phyloP scores from a whole-genome alignment of 2,113 vertebrate genomes.

The Poicephalus meyeri region DNA sequence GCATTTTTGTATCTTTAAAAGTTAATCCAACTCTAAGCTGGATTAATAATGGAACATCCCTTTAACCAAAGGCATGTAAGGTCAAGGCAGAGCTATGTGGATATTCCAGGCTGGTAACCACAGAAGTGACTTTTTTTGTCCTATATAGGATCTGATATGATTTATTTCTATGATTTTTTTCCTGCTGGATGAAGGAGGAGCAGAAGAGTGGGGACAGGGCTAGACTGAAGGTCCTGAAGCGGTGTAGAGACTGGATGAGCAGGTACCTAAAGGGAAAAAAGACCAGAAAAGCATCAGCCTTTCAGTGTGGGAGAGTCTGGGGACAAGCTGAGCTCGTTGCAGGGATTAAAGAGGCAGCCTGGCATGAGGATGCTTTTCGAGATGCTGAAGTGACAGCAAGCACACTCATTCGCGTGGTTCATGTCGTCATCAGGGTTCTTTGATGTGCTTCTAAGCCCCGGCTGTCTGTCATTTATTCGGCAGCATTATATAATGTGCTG shows the following conservation, averaged over 20 bases:
- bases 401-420: background rate
- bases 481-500: background rate
- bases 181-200: background rate
- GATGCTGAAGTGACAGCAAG: background rate
- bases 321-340: background rate
- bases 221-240: too few species aligned
- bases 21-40: slow-evolving; percentile 64
- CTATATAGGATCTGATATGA: background rate
- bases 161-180: background rate
- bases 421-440: background rate
- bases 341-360: background rate
- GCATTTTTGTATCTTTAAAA: slow-evolving; percentile 62
- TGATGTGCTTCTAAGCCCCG: background rate
- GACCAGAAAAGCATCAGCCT: background rate
- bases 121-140: background rate
- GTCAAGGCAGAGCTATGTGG: slow-evolving; percentile 11
- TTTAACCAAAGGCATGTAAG: slow-evolving; percentile 47
- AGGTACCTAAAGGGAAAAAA: background rate
- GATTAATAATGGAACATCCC: slow-evolving; percentile 66
- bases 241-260: background rate
- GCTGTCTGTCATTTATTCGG: background rate
- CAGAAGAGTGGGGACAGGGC: background rate
- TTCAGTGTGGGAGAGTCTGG: accelerated
- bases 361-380: background rate
- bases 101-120: background rate